These are phyloP conservation scores for Craterocephalus amniculus DNA, from an alignment of 2,797 vertebrate species.

Conservation along the genomic window DNA sequence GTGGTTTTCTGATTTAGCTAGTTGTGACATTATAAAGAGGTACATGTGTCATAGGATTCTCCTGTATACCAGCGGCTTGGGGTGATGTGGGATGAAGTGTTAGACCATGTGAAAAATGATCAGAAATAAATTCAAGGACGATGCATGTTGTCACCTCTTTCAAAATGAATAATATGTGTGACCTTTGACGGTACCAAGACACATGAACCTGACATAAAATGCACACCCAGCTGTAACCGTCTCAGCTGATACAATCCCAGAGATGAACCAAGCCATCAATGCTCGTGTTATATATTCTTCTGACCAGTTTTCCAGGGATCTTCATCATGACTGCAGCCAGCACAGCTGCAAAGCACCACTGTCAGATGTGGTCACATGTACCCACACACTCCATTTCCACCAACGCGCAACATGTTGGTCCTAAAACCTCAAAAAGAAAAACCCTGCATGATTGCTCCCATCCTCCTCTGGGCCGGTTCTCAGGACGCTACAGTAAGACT, in stretches of 20 bases:
- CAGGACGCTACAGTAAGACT: slow-evolving; percentile 16
- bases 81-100: background rate
- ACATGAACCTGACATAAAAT: no score
- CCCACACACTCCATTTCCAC: slow-evolving; percentile 39
- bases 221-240: background rate
- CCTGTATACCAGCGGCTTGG: no score
- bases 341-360: background rate
- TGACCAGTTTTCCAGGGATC: background rate
- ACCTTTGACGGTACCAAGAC: background rate
- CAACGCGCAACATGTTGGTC: slow-evolving; percentile 3
- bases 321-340: background rate
- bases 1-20: no score
- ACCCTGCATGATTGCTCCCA: slow-evolving; percentile 10
- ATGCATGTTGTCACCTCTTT: no score
- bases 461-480: slow-evolving; percentile 3
- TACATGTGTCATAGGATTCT: no score
- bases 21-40: no score
- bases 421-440: background rate
- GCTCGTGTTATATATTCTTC: background rate
- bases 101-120: background rate
- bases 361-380: slow-evolving; percentile 62
- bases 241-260: background rate
- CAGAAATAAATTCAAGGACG: no score
- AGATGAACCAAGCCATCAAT: background rate
- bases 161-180: background rate